A percentile compares a stretch with the other conserved stretches of the same genome.
These are phyloP conservation scores for Heliopora coerulea DNA, from an alignment of 92 coral and sea anemone species.

Conservation along the genomic window DNA sequence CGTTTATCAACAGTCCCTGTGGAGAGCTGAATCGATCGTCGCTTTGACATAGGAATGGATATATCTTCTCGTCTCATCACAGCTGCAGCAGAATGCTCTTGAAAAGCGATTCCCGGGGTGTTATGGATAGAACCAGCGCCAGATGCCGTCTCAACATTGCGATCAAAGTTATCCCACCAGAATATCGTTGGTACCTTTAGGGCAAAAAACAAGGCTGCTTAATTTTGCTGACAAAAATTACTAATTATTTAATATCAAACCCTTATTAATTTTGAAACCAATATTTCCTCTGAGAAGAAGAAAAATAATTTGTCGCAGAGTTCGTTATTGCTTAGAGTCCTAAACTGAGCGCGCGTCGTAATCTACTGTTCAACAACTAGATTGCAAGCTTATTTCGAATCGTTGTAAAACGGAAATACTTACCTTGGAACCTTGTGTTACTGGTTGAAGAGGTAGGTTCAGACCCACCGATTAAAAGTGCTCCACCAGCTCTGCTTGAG, in stretches of 20 bases:
- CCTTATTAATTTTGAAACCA: no score
- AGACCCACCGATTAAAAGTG: constrained; percentile 5
- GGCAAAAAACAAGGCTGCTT: neutral
- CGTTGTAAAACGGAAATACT: constrained; percentile 1
- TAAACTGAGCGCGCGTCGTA: no score
- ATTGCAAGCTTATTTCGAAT: neutral
- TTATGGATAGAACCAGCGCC: constrained; percentile 24
- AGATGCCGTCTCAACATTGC: constrained; percentile 27
- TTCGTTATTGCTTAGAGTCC: no score
- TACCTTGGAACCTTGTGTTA: constrained; percentile 4
- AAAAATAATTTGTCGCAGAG: no score
- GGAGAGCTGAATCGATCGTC: constrained; percentile 4
- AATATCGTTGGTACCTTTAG: constrained; percentile 20
- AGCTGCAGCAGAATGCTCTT: constrained; percentile 16
- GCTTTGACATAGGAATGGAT: constrained; percentile 8
- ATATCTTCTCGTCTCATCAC: constrained; percentile 10
- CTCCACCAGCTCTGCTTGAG: constrained; percentile 18
- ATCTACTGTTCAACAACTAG: no score
- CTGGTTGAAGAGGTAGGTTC: constrained; percentile 18
- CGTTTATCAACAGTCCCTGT: neutral
- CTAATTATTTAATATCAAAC: no score
- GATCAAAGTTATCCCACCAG: constrained; percentile 29
- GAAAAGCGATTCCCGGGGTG: constrained; percentile 28
- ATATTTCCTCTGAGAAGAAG: no score
- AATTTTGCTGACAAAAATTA: neutral